These are phyloP conservation scores for Pinna nobilis DNA, from an alignment of 1,140 invertebrate species.

Conservation along the genomic window DNA sequence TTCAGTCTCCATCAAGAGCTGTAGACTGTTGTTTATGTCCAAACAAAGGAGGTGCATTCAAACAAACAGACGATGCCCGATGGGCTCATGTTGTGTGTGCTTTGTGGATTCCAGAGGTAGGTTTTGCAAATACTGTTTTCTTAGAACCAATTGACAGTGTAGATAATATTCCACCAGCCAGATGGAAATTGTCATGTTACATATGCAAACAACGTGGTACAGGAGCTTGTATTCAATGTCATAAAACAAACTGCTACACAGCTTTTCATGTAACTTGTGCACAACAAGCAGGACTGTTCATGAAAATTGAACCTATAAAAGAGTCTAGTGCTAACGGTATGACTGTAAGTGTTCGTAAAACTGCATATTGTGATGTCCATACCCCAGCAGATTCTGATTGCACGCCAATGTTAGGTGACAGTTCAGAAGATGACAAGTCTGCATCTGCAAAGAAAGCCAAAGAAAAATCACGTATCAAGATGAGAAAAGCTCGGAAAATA, in stretches of 20 bases:
- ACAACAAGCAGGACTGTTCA: constrained; percentile 94
- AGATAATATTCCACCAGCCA: constrained; percentile 93
- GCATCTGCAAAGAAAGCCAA: constrained; percentile 75
- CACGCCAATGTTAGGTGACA: constrained; percentile 61
- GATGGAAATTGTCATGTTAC: constrained; percentile 96
- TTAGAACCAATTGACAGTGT: constrained; percentile 98
- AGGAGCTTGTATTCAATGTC: constrained; percentile 99
- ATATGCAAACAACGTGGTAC: constrained; percentile 95
- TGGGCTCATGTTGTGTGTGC: constrained; percentile 99
- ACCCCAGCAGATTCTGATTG: constrained; percentile 80
- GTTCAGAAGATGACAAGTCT: constrained; percentile 66
- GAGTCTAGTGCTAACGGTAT: constrained; percentile 63
- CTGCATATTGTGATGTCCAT: constrained; percentile 96
- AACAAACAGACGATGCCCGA: constrained; percentile 95
- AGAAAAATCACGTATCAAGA: constrained; percentile 80
- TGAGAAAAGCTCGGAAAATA: constrained; percentile 86
- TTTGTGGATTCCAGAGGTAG: constrained; percentile 98
- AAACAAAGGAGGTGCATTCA: constrained; percentile 98
- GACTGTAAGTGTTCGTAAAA: constrained; percentile 89
- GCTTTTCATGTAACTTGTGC: constrained; percentile 99
- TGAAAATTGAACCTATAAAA: constrained; percentile 91
- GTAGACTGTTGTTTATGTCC: constrained; percentile 98
- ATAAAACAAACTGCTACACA: constrained; percentile 95
- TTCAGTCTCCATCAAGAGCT: constrained; percentile 95
- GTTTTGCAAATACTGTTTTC: constrained; percentile 93